Evolutionary conservation across 92 coral and sea anemone genomes (phyloP).

Genomic region (Nematostella vectensis): DNA sequence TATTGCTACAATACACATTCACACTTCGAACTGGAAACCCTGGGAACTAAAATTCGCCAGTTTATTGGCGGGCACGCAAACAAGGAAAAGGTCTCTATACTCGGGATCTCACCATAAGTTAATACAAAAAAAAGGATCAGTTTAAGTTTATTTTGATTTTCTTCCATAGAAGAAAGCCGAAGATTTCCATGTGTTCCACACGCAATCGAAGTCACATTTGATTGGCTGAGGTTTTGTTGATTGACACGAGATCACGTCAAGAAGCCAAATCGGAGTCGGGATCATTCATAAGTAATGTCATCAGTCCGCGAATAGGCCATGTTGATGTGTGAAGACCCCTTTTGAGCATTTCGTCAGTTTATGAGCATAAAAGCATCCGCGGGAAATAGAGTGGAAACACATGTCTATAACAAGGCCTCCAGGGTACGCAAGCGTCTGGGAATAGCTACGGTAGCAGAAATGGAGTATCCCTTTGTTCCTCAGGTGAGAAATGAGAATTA

Average conservation of each 20-base stretch:
- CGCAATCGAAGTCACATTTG: constrained; percentile 2
- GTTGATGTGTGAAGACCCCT: constrained; percentile 10
- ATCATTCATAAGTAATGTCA: constrained; percentile 65
- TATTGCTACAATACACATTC: too few species aligned
- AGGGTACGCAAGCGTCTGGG: too few species aligned
- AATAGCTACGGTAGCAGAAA: too few species aligned
- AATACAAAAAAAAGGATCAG: too few species aligned
- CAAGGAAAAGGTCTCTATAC: too few species aligned
- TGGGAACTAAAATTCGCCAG: too few species aligned
- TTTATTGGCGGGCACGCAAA: too few species aligned
- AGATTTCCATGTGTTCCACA: constrained; percentile 1
- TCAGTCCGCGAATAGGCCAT: constrained; percentile 57
- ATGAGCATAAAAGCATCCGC: constrained; percentile 2
- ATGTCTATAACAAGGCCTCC: constrained; percentile 6
- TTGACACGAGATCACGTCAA: constrained; percentile 67
- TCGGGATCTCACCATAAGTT: too few species aligned
- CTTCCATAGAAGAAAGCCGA: constrained; percentile 5
- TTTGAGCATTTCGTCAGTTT: constrained; percentile 49
- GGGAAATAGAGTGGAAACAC: constrained; percentile 4
- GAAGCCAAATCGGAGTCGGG: constrained; percentile 72
- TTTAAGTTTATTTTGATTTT: too few species aligned
- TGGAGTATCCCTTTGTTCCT: constrained; percentile 41
- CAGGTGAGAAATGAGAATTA: constrained; percentile 39
- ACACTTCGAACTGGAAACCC: too few species aligned
- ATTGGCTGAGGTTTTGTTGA: constrained; percentile 43